These are phyloP conservation scores for Oncorhynchus gorbuscha DNA, from an alignment of 2,113 vertebrate genomes.

Conservation along the genomic window DNA sequence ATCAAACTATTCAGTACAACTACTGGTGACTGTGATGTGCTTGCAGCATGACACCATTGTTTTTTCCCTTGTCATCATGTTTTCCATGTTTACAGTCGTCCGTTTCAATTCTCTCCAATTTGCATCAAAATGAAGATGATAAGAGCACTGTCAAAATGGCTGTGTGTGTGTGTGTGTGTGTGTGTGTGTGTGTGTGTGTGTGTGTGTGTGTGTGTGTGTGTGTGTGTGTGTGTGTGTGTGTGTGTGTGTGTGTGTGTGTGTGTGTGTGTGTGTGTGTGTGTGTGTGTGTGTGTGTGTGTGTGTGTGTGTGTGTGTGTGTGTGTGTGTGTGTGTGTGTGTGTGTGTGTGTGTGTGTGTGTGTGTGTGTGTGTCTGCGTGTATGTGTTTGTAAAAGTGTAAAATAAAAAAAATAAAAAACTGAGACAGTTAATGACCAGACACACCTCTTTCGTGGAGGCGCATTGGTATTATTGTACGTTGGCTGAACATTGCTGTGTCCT, in stretches of 20 bases:
- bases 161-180: no score
- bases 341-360: background rate
- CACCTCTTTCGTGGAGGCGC: slow-evolving; percentile 37
- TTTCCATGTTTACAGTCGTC: no score
- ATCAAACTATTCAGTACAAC: no score
- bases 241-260: background rate
- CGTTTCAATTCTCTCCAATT: no score
- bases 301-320: background rate
- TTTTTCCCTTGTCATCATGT: no score
- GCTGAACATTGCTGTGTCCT: slow-evolving; percentile 33
- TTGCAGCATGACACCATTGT: no score
- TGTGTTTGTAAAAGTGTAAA: no score
- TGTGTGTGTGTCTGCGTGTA: background rate
- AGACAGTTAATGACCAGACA: slow-evolving; percentile 25
- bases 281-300: background rate
- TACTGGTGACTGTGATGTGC: no score
- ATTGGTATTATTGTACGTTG: slow-evolving; percentile 44
- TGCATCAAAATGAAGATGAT: background rate
- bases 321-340: background rate
- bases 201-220: background rate
- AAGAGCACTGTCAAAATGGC: background rate
- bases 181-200: background rate
- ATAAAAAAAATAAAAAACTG: background rate
- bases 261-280: background rate
- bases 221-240: background rate